phyloP scores from a whole-genome alignment of 2,888 invertebrate genomes.

The Cheilosia pagana region DNA sequence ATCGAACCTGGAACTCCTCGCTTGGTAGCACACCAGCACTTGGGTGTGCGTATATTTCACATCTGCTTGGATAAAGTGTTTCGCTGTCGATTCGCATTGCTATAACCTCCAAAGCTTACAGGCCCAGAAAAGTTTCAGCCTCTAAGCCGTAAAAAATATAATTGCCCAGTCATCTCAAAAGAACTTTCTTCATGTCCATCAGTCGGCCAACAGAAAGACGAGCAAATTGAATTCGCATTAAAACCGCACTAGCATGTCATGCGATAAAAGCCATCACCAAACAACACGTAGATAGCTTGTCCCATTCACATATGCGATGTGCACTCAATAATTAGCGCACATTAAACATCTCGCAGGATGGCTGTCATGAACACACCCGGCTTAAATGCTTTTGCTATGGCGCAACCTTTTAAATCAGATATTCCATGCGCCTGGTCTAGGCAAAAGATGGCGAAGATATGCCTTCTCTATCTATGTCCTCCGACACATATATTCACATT shows the following conservation, averaged over 20 bases:
- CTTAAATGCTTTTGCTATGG: constrained; percentile 21
- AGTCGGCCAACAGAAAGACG: constrained; percentile 13
- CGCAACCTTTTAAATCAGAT: constrained; percentile 39
- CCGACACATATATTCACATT: constrained; percentile 8
- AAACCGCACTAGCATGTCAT: constrained; percentile 9
- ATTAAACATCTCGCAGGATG: constrained; percentile 51
- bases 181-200: neutral
- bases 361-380: constrained; percentile 54
- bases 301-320: constrained; percentile 37
- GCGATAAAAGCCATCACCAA: constrained; percentile 24
- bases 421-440: constrained; percentile 18
- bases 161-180: constrained; percentile 4
- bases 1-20: no score
- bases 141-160: neutral
- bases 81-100: no score
- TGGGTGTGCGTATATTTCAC: no score
- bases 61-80: no score
- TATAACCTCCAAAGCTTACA: no score
- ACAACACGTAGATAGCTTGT: constrained; percentile 34
- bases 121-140: neutral
- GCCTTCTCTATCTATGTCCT: constrained; percentile 4
- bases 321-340: constrained; percentile 64
- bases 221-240: constrained; percentile 28
- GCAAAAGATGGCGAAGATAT: constrained; percentile 51
- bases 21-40: no score